phyloP scores from a whole-genome alignment of 2,797 vertebrate species.

The Acanthurus leucopareius region DNA sequence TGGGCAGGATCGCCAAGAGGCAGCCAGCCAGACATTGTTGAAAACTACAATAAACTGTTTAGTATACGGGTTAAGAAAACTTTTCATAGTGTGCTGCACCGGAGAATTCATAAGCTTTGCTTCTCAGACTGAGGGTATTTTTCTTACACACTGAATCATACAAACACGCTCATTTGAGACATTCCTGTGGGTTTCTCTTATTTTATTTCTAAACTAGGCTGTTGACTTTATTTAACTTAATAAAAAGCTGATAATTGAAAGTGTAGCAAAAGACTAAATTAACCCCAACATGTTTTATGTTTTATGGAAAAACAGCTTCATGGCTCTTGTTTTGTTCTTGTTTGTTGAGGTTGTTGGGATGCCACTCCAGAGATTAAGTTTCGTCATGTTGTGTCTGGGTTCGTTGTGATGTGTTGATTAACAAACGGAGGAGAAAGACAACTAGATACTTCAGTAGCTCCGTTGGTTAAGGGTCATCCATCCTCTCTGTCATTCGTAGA shows the following conservation, averaged over 20 bases:
- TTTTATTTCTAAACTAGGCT: conserved; percentile 4
- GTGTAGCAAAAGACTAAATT: conserved; percentile 11
- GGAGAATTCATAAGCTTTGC: conserved; percentile 46
- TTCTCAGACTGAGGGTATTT: conserved; percentile 45
- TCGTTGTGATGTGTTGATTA: conserved; percentile 65
- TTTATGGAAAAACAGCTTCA: conserved; percentile 2
- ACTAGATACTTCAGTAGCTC: conserved; percentile 43
- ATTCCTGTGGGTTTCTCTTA: conserved; percentile 11
- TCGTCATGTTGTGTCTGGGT: conserved; percentile 64
- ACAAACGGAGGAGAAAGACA: conserved; percentile 58
- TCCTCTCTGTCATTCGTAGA: conserved; percentile 52
- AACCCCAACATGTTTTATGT: conserved; percentile 2
- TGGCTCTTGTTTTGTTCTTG: conserved; percentile 19
- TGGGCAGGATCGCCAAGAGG: conserved; percentile 66
- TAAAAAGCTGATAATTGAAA: conserved; percentile 26
- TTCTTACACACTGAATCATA: conserved; percentile 40
- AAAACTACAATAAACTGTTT: conserved; percentile 63
- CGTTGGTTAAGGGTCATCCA: conserved; percentile 50
- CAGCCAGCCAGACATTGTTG: conserved; percentile 65
- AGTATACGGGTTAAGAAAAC: conserved; percentile 72
- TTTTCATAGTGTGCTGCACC: conserved; percentile 24
- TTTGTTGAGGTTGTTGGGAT: conserved; percentile 38
- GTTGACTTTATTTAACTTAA: conserved; percentile 27
- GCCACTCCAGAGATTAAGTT: conserved; percentile 20
- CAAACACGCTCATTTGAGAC: conserved; percentile 16